phyloP scores from a whole-genome alignment of 2,113 vertebrate genomes.

The Merops nubicus region DNA sequence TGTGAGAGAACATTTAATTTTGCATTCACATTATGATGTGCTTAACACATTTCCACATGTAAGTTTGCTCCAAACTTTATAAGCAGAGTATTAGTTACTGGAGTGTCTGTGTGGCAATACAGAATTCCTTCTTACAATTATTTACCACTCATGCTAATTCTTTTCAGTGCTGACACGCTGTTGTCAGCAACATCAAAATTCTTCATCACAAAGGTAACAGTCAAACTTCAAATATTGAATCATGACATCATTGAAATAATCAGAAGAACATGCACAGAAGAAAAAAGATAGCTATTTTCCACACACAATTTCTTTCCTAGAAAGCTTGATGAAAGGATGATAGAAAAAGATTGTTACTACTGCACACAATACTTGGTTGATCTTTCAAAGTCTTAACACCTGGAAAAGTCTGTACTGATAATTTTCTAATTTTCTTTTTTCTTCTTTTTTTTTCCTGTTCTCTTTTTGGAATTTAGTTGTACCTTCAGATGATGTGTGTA shows the following conservation, averaged over 20 bases:
- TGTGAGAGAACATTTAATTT: background rate
- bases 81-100: background rate
- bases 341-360: background rate
- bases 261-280: background rate
- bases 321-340: background rate
- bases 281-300: background rate
- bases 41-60: background rate
- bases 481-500: accelerated
- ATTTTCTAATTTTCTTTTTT: background rate
- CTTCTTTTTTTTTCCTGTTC: background rate
- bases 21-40: background rate
- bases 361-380: background rate
- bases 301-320: background rate
- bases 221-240: background rate
- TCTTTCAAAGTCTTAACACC: background rate
- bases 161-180: background rate
- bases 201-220: background rate
- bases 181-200: background rate
- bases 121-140: background rate
- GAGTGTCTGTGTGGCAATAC: background rate
- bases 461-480: background rate
- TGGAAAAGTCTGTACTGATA: background rate
- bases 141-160: background rate
- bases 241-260: background rate
- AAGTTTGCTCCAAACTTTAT: background rate